These are phyloP conservation scores for Brachyhypopomus gauderio DNA, from an alignment of 2,113 vertebrate genomes.

Conservation along the genomic window DNA sequence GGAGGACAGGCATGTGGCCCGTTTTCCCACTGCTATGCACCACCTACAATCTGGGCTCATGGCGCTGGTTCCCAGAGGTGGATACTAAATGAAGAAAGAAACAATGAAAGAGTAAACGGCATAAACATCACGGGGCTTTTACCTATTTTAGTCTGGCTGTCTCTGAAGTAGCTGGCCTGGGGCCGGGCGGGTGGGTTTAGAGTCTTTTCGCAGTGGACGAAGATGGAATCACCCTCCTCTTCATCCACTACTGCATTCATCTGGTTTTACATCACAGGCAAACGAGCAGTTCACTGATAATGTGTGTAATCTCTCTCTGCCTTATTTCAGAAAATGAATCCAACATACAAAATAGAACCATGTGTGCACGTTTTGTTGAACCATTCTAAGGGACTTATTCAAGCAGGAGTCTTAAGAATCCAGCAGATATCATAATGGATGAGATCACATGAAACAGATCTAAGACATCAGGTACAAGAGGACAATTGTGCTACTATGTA, in stretches of 20 bases:
- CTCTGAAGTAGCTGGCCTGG: constrained; percentile 73
- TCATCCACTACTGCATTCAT: constrained; percentile 55
- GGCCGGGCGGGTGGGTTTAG: constrained; percentile 42
- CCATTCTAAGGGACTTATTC: constrained; percentile 4
- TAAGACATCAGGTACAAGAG: neutral
- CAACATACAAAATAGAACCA: too few species aligned
- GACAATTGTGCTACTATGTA: neutral
- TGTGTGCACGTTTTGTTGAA: neutral
- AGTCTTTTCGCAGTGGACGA: constrained; percentile 45
- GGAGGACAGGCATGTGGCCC: too few species aligned
- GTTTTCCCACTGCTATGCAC: too few species aligned
- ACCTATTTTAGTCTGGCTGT: constrained; percentile 76
- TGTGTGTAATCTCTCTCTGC: neutral
- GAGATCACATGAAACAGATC: constrained; percentile 1
- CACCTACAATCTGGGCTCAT: too few species aligned
- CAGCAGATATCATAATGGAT: constrained; percentile 1
- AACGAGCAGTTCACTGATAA: neutral
- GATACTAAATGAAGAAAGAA: neutral
- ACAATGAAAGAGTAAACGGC: neutral
- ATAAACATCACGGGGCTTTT: neutral
- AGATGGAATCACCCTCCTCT: constrained; percentile 58
- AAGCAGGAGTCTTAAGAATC: neutral
- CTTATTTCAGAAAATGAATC: too few species aligned
- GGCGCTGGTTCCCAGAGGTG: neutral
- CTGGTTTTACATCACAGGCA: constrained; percentile 56